A percentile compares a stretch with the other conserved stretches of the same genome.
phyloP scores from a whole-genome alignment of 2,113 vertebrate genomes.

The Melanerpes aurifrons region DNA sequence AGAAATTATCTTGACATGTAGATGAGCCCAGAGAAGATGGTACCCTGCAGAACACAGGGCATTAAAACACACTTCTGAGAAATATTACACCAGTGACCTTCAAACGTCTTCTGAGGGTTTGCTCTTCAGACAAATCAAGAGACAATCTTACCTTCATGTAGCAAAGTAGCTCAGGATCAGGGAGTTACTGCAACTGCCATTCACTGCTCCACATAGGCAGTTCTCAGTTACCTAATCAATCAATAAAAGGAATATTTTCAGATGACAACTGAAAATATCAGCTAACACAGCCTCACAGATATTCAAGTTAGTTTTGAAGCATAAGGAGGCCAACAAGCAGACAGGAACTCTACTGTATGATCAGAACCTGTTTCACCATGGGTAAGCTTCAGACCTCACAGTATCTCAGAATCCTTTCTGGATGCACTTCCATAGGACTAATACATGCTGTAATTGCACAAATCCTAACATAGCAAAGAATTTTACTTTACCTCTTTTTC shows the following conservation, averaged over 20 bases:
- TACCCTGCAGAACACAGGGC: background rate
- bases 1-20: background rate
- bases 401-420: background rate
- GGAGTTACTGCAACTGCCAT: background rate
- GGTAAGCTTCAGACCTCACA: background rate
- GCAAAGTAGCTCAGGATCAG: background rate
- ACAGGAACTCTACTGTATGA: background rate
- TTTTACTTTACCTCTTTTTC: background rate
- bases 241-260: background rate
- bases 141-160: background rate
- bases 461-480: background rate
- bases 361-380: background rate
- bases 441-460: background rate
- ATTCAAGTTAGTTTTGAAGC: background rate
- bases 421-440: background rate
- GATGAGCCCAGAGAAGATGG: background rate
- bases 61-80: background rate
- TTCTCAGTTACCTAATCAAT: background rate
- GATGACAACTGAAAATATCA: background rate
- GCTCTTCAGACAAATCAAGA: background rate
- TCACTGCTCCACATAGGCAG: accelerated
- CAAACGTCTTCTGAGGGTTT: background rate
- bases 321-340: background rate
- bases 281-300: background rate
- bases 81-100: background rate